Percentiles rank a stretch among this genome's conserved stretches.
These are phyloP conservation scores for Catharus fuscescens DNA, from an alignment of 2,113 vertebrate species.

Conservation along the genomic window DNA sequence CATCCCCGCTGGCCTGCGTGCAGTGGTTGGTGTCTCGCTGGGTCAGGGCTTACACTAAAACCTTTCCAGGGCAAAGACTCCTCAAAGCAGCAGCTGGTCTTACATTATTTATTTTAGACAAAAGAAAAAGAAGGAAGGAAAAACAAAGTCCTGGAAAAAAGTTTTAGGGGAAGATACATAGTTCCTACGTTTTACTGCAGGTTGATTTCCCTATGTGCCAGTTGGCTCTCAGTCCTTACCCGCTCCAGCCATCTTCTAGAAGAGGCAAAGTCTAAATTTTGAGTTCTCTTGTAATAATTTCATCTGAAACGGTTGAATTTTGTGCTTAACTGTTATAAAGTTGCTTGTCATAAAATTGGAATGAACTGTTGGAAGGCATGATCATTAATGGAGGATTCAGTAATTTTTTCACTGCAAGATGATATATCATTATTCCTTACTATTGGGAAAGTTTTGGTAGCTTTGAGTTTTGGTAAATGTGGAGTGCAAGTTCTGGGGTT, in stretches of 20 bases:
- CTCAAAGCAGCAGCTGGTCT: accelerated
- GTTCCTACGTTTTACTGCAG: not conserved
- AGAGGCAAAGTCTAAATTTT: not conserved
- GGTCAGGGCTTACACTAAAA: not conserved
- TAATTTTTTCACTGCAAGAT: not conserved
- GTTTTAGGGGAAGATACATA: not conserved
- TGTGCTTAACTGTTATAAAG: not conserved
- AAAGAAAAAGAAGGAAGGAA: not conserved
- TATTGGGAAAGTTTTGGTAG: not conserved
- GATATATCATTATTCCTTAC: not conserved
- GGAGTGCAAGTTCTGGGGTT: not conserved
- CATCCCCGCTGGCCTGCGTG: accelerated
- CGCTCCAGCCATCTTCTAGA: not conserved
- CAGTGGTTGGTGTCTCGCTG: accelerated
- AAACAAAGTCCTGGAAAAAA: too few relatives aligned
- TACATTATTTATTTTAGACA: not conserved
- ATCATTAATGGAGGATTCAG: not conserved
- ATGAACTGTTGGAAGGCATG: not conserved
- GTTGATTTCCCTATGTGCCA: accelerated
- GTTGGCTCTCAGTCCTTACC: not conserved
- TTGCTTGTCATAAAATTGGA: not conserved
- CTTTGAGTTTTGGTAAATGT: not conserved
- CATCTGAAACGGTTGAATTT: not conserved
- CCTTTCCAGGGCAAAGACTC: not conserved
- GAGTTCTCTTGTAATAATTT: not conserved